Percentiles rank a stretch among this genome's conserved stretches.
phyloP scores from a whole-genome alignment of 2,888 invertebrate species.

The Oscheius onirici region DNA sequence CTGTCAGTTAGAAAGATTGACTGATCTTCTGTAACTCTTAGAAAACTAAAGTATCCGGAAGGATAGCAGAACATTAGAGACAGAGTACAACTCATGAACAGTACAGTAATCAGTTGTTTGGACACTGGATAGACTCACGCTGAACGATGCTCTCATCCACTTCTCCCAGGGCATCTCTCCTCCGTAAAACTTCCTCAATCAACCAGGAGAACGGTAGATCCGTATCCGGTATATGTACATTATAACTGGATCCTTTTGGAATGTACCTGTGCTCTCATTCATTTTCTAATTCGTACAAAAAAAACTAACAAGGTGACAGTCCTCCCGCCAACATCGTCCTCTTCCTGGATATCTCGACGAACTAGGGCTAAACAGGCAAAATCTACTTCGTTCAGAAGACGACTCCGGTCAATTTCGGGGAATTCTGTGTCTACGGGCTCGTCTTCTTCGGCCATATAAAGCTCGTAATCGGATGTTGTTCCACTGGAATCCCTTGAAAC shows the following conservation, averaged over 20 bases:
- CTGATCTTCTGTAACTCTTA: too few relatives aligned
- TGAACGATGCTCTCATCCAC: conserved; percentile 7
- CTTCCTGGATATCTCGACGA: neutral
- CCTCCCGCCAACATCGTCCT: neutral
- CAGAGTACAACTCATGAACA: too few relatives aligned
- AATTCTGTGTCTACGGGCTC: conserved; percentile 53
- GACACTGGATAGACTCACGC: conserved; percentile 6
- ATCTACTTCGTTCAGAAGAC: conserved; percentile 50
- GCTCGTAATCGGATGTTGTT: conserved; percentile 43
- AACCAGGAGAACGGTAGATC: conserved; percentile 48
- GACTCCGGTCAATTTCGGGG: conserved; percentile 46
- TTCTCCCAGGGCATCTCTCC: conserved; percentile 29
- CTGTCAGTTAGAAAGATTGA: too few relatives aligned
- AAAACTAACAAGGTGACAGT: conserved; percentile 21
- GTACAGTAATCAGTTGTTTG: too few relatives aligned
- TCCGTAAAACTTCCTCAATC: conserved; percentile 39
- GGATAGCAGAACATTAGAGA: too few relatives aligned
- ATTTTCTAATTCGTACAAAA: neutral
- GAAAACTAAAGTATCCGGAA: too few relatives aligned
- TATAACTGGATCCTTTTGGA: conserved; percentile 35
- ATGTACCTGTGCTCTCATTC: conserved; percentile 26
- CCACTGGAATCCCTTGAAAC: neutral
- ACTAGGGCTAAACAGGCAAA: conserved; percentile 33
- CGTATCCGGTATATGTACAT: conserved; percentile 43
- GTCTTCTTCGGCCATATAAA: conserved; percentile 54